Evolutionary conservation across 2,797 vertebrate species (phyloP).

Genomic region (Manis pentadactyla): DNA sequence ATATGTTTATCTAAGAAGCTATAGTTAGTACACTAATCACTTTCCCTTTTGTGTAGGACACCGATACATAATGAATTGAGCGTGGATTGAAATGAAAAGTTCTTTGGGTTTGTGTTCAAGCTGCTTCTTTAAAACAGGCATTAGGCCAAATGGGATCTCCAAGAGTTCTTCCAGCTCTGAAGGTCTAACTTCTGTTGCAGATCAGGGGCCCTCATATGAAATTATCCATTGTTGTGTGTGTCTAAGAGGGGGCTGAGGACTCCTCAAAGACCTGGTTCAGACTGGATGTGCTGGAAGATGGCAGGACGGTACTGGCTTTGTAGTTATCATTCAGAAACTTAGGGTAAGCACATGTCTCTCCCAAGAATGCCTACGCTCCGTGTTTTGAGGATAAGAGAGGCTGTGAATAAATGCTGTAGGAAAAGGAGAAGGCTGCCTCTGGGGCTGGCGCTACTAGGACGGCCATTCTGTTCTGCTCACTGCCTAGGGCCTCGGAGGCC

Average conservation of each 20-base stretch:
- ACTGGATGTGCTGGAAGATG: not conserved
- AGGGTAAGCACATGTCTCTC: not conserved
- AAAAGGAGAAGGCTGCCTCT: not conserved
- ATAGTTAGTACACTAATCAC: not conserved
- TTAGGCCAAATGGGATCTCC: not conserved
- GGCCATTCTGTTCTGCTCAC: not conserved
- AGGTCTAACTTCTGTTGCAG: not conserved
- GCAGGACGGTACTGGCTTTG: not conserved
- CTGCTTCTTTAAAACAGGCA: not conserved
- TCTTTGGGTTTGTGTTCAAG: not conserved
- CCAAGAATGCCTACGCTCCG: rapidly evolving
- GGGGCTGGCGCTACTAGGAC: not conserved
- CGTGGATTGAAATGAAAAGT: not conserved
- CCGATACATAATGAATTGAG: not conserved
- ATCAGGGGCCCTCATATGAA: not conserved
- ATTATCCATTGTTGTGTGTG: not conserved
- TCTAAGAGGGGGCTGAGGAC: not conserved
- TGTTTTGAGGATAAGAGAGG: not conserved
- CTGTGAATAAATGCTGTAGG: rapidly evolving
- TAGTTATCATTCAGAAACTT: not conserved
- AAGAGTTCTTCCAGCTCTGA: not conserved
- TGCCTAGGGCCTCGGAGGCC: not conserved
- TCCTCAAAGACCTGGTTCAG: not conserved
- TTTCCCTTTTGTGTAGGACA: not conserved
- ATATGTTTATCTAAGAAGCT: not conserved